phyloP scores from a whole-genome alignment of 2,888 invertebrate species.

The Brassicogethes aeneus region DNA sequence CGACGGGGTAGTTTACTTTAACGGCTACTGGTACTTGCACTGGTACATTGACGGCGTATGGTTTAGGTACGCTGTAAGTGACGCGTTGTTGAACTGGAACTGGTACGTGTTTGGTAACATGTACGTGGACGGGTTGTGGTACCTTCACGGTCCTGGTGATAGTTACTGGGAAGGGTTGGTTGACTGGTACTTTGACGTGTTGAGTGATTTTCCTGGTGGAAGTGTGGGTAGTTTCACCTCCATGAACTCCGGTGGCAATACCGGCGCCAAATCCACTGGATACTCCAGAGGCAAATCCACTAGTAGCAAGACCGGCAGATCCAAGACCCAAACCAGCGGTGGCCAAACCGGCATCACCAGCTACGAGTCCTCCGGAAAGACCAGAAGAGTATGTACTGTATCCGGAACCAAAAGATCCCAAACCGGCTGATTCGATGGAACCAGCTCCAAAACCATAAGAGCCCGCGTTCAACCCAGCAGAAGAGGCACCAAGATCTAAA shows the following conservation, averaged over 20 bases:
- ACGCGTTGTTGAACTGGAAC: constrained; percentile 12
- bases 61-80: constrained; percentile 24
- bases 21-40: constrained; percentile 30
- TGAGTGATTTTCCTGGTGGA: not conserved
- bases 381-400: too few relatives aligned
- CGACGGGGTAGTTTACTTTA: constrained; percentile 27
- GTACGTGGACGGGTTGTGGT: constrained; percentile 26
- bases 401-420: too few relatives aligned
- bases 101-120: constrained; percentile 15
- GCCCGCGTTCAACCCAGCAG: not conserved
- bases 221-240: not conserved
- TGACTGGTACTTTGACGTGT: constrained; percentile 14
- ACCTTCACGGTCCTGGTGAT: constrained; percentile 19
- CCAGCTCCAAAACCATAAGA: not conserved
- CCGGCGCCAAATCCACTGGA: not conserved
- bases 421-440: not conserved
- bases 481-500: not conserved
- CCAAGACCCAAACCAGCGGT: not conserved
- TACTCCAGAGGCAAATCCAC: not conserved
- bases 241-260: not conserved
- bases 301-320: constrained; percentile 3
- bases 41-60: constrained; percentile 24
- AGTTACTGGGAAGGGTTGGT: constrained; percentile 14
- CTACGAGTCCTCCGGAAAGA: not conserved
- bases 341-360: not conserved